phyloP scores from a whole-genome alignment of 2,888 invertebrate genomes.

The Spilosoma lubricipeda region DNA sequence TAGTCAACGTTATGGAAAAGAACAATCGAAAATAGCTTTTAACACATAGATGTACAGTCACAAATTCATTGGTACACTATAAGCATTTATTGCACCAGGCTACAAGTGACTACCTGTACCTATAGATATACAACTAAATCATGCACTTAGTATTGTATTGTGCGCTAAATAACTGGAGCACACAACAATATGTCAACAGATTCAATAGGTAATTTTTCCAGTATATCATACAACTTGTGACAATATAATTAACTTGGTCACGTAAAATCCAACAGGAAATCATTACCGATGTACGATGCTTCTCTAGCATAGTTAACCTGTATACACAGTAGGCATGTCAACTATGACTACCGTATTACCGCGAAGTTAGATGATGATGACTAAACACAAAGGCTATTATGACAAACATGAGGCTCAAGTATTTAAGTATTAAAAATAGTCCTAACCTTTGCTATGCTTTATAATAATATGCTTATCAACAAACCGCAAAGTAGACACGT shows the following conservation, averaged over 20 bases:
- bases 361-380: neutral
- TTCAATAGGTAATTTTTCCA: neutral
- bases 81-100: neutral
- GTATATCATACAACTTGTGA: neutral
- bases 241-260: neutral
- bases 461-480: neutral
- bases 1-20: neutral
- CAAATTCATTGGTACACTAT: neutral
- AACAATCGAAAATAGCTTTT: neutral
- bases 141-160: no score
- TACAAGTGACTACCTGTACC: neutral
- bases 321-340: neutral
- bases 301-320: neutral
- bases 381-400: neutral
- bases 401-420: no score
- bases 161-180: neutral
- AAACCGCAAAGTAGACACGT: neutral
- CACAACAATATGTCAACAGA: neutral
- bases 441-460: neutral
- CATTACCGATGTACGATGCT: neutral
- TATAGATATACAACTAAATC: no score
- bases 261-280: conserved; percentile 1
- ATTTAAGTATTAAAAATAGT: neutral
- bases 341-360: neutral
- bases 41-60: neutral